A percentile compares a stretch with the other conserved stretches of the same genome.
Conservation (phyloP, 2,113 vertebrate genomes). For the Poeciliopsis turrubarensis region DNA sequence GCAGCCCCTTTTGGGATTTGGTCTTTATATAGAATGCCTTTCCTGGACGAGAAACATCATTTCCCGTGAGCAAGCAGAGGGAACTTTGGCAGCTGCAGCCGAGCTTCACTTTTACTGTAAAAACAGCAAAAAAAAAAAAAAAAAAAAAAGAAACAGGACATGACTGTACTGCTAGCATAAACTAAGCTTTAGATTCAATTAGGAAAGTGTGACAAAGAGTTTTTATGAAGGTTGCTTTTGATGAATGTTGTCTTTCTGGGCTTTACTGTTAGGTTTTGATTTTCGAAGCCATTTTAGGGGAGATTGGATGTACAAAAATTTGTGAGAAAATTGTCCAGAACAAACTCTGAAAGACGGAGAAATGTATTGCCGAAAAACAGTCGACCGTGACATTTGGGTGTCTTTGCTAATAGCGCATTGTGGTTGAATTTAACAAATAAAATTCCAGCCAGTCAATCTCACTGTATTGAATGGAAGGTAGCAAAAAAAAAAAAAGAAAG, state of each 20-base stretch:
- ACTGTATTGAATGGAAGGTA: not conserved
- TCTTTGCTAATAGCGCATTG: constrained; percentile 5
- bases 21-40: constrained; percentile 42
- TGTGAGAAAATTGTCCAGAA: not conserved
- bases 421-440: constrained; percentile 5
- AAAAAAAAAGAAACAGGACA: not conserved
- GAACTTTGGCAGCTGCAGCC: constrained; percentile 9
- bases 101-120: constrained; percentile 2
- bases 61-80: constrained; percentile 13
- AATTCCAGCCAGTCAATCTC: constrained; percentile 12
- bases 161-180: not conserved
- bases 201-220: not conserved
- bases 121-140: not conserved
- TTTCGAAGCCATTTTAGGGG: not conserved
- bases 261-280: not conserved
- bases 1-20: constrained; percentile 57
- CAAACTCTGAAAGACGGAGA: not conserved
- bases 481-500: not conserved
- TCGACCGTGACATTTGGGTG: constrained; percentile 1
- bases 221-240: not conserved
- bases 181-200: not conserved
- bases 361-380: not conserved
- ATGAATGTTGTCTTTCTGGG: not conserved
- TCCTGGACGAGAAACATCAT: constrained; percentile 53
- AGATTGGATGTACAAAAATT: not conserved